A percentile compares a stretch with the other conserved stretches of the same genome.
These are phyloP conservation scores for Furcifer pardalis DNA, from an alignment of 2,797 vertebrate species.

Conservation along the genomic window DNA sequence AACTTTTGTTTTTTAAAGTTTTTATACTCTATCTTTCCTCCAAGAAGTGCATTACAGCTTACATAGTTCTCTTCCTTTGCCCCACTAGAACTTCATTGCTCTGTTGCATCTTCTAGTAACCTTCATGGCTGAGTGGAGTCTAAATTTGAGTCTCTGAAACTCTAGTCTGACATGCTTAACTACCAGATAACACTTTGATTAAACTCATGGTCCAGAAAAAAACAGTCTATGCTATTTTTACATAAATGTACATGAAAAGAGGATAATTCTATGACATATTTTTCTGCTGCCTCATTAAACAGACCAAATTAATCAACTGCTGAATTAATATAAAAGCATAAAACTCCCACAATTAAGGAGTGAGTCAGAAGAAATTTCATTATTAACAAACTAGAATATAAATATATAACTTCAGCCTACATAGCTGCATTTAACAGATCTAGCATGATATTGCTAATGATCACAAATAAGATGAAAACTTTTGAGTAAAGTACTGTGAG, in stretches of 20 bases:
- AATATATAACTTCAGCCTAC: not conserved
- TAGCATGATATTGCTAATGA: not conserved
- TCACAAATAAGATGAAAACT: not conserved
- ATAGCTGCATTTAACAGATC: not conserved
- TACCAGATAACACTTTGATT: not conserved
- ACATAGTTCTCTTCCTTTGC: not conserved
- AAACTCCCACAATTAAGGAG: not conserved
- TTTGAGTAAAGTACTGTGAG: not conserved
- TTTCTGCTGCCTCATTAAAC: not conserved
- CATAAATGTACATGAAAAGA: not conserved
- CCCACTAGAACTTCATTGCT: not conserved
- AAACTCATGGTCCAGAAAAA: not conserved
- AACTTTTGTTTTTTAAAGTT: not conserved
- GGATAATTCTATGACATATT: not conserved
- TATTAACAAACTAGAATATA: not conserved
- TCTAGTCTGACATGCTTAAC: not conserved
- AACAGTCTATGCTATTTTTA: not conserved
- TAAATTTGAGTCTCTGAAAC: not conserved
- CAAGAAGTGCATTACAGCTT: not conserved
- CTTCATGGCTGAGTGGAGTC: not conserved
- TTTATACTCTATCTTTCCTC: not conserved
- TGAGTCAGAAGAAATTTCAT: not conserved
- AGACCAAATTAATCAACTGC: not conserved
- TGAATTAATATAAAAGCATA: not conserved
- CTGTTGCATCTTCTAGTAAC: not conserved